Conservation (phyloP, 2,888 invertebrate species). For the Caenorhabditis sp. region DNA sequence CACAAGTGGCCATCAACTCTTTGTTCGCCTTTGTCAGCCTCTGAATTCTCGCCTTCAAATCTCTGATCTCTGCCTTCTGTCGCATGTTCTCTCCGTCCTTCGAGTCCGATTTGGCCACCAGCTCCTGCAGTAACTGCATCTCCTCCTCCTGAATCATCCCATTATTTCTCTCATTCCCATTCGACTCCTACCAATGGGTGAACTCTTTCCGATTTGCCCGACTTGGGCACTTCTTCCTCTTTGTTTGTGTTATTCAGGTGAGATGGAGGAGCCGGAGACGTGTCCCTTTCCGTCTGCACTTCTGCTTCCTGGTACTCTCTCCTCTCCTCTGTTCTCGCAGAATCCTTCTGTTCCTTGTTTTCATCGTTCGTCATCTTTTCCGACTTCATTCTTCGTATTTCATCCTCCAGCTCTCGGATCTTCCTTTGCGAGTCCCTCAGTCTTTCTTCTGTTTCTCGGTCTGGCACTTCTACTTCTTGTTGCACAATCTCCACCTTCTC, state of each 20-base stretch:
- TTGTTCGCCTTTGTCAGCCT: constrained; percentile 57
- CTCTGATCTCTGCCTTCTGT: constrained; percentile 56
- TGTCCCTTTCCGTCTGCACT: constrained; percentile 30
- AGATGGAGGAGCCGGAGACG: not conserved
- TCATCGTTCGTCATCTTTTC: constrained; percentile 3
- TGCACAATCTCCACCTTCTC: constrained; percentile 40
- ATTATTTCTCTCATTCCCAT: too few relatives aligned
- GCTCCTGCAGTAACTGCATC: constrained; percentile 44
- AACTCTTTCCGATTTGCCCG: constrained; percentile 41
- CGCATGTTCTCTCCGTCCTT: constrained; percentile 38
- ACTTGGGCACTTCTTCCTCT: constrained; percentile 28
- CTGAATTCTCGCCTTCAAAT: constrained; percentile 48
- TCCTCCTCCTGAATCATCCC: constrained; percentile 51
- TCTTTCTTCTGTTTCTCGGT: constrained; percentile 26
- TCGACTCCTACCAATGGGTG: constrained; percentile 7
- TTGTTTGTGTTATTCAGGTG: constrained; percentile 29
- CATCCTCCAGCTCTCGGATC: constrained; percentile 15
- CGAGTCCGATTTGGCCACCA: constrained; percentile 38
- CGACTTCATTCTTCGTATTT: constrained; percentile 3
- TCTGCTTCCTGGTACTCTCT: constrained; percentile 23
- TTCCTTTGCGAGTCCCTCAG: constrained; percentile 11
- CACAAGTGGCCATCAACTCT: constrained; percentile 61
- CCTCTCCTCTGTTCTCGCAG: not conserved
- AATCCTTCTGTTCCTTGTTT: not conserved
- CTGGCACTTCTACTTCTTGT: constrained; percentile 53